phyloP scores from a whole-genome alignment of 2,113 vertebrate species.

The Sebastes schlegelii region DNA sequence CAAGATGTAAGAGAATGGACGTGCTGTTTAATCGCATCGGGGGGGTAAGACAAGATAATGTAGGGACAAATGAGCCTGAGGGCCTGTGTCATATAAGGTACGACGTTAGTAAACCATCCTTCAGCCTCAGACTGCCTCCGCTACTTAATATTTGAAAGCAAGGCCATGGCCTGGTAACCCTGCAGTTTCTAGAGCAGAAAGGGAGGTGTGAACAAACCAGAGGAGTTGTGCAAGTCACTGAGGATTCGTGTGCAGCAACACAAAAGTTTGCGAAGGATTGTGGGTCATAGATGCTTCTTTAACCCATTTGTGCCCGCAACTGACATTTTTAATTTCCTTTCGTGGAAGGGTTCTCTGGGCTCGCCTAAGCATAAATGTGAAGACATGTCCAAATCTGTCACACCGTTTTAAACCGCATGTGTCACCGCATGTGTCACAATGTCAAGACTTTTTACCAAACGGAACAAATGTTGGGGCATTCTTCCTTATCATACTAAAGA shows the following conservation, averaged over 20 bases:
- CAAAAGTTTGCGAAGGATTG: constrained; percentile 8
- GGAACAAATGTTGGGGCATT: too few species aligned
- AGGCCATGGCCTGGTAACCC: constrained; percentile 66
- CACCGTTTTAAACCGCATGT: too few species aligned
- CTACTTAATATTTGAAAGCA: constrained; percentile 82
- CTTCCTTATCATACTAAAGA: too few species aligned
- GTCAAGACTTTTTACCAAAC: too few species aligned
- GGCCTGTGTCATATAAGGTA: constrained; percentile 52
- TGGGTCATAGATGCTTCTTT: background rate
- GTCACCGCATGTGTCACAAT: too few species aligned
- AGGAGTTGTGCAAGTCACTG: constrained; percentile 17
- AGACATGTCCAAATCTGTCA: too few species aligned
- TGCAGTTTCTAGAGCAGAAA: constrained; percentile 56
- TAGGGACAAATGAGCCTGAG: constrained; percentile 58
- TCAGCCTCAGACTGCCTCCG: constrained; percentile 53
- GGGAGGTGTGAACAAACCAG: constrained; percentile 57
- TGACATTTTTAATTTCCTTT: too few species aligned
- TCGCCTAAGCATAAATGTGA: too few species aligned
- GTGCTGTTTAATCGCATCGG: constrained; percentile 63
- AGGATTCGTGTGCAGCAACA: constrained; percentile 9
- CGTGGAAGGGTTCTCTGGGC: too few species aligned
- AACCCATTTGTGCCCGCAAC: too few species aligned
- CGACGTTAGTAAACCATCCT: constrained; percentile 68
- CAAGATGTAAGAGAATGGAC: constrained; percentile 69
- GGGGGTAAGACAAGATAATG: constrained; percentile 66